phyloP scores from a whole-genome alignment of 2,797 vertebrate genomes.

The Erethizon dorsatum region DNA sequence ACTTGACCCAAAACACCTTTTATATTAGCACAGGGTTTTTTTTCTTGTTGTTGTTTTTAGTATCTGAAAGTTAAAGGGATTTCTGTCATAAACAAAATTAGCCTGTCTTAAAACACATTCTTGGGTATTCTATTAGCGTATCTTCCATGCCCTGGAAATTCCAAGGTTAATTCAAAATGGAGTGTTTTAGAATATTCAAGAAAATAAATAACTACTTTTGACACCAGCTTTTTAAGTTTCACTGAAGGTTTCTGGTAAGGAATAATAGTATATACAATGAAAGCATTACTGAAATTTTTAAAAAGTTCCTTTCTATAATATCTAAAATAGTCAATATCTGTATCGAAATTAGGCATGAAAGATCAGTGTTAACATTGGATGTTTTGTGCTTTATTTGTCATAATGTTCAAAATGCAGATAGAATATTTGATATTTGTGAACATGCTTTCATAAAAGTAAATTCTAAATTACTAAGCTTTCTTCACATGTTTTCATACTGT shows the following conservation, averaged over 20 bases:
- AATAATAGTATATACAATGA: background rate
- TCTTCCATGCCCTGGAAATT: background rate
- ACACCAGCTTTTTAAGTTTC: background rate
- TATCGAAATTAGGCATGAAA: background rate
- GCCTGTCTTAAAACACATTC: background rate
- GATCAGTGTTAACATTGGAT: background rate
- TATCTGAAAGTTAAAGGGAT: background rate
- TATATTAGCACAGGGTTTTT: background rate
- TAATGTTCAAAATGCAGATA: background rate
- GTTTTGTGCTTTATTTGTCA: background rate
- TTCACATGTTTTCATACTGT: background rate
- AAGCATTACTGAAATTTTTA: background rate
- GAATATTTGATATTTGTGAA: background rate
- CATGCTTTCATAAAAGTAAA: background rate
- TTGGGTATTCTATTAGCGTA: background rate
- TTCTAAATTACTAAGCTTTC: background rate
- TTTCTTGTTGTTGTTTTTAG: background rate
- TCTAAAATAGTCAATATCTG: background rate
- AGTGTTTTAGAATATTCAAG: background rate
- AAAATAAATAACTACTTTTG: background rate
- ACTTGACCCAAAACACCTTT: background rate
- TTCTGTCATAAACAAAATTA: background rate
- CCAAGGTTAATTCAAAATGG: background rate
- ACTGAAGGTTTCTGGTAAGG: background rate
- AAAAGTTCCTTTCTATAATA: background rate